Conservation (phyloP, 2,797 vertebrate genomes). For the Clamator glandarius region DNA sequence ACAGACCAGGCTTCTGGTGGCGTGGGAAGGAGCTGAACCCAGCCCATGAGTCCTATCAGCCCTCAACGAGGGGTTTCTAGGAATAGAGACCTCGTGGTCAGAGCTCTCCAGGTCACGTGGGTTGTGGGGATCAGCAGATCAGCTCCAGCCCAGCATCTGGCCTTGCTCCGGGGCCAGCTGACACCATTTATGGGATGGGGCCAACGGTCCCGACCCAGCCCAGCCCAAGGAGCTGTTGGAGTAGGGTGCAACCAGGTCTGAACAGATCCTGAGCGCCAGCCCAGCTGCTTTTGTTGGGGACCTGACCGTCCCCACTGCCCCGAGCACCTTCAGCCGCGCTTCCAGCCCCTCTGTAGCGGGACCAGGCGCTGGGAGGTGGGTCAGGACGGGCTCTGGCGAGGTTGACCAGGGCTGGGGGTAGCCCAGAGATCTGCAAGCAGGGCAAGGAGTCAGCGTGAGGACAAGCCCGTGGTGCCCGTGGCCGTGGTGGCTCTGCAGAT, state of each 20-base stretch:
- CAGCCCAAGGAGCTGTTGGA: neutral
- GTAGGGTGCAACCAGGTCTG: neutral
- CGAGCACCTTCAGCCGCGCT: neutral
- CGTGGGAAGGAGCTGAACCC: neutral
- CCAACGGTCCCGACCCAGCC: neutral
- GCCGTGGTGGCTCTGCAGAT: neutral
- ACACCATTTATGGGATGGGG: neutral
- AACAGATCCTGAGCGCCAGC: neutral
- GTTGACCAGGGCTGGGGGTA: no score
- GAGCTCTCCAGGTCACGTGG: no score
- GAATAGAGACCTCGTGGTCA: neutral
- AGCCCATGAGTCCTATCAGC: accelerated
- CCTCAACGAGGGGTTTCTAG: accelerated
- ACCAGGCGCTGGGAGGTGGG: no score
- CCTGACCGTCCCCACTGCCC: no score
- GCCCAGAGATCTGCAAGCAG: no score
- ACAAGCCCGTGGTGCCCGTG: accelerated
- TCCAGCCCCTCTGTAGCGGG: neutral
- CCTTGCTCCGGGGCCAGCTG: neutral
- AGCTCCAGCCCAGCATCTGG: neutral
- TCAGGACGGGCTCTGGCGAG: no score
- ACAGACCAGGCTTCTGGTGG: neutral
- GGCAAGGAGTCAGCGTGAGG: neutral
- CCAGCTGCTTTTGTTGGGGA: accelerated
- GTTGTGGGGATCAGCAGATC: neutral